Base-by-base conservation (phyloP, 2,888 invertebrate species). In the Geophilus truncorum region DNA sequence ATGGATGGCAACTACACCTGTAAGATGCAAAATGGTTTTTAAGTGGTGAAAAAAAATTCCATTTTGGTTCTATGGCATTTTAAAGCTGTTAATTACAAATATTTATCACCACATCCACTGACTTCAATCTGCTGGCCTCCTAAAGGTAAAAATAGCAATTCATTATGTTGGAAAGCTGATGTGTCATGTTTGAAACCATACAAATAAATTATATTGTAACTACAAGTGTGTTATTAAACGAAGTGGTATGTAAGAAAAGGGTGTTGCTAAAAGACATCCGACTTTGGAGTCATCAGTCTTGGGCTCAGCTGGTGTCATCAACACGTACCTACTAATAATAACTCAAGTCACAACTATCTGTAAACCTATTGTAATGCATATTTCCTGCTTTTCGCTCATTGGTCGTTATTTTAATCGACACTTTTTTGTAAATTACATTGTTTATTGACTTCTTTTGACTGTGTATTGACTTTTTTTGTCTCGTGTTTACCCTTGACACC, bases 101-200 rank as follows among this genome's bases (percentile, higher is more conserved):
- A 70, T 70, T 70, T 70, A 70, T 70, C 70, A 70, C 70, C 25
- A 23, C 12, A 28, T 70, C 70, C 25, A 23, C 10, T 70, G 25
- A 70, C 28, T 70, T 70, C 12, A 70, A 70, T 25, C 12, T 25
- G 28, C 6, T 70, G 70, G 70, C 70, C 70, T 25, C 70, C 18
- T 70, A 70, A 45, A 70, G 70, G 28, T 70, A 70, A 70, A 70
- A 70, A 70, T 70, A 28, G 70, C 70, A 28, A 70, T 70, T 70
- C n/a, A 70, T 70, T 70, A 28, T 9, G 25, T n/a, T 25, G 12
- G 70, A 70, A 10, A n/a, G 6, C 9, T 28, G 28, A 23, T 28
- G 23, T 70, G 18, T 51, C 51, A 51, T 51, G 15, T 21, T 25
- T 70, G 25, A 70, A 28, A 70, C 7, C 21, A 21, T 21, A 62